A percentile compares a stretch with the other conserved stretches of the same genome.
Evolutionary conservation across 2,888 invertebrate species (phyloP).

Genomic region (Sturmia bella): DNA sequence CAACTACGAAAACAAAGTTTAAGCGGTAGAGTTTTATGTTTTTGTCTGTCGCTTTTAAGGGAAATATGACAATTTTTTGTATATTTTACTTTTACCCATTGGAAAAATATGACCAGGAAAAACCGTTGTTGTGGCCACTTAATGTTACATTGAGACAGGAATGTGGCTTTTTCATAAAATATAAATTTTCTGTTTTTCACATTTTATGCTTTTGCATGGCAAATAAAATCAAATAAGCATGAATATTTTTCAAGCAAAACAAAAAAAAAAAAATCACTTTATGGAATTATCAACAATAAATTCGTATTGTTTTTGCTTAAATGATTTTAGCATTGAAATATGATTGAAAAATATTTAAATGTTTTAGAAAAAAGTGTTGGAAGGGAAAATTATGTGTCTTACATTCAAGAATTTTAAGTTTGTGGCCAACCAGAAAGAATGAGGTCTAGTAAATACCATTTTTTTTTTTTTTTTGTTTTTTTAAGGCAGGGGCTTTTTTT

Average conservation of each 20-base stretch:
- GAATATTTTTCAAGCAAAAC: conserved; percentile 10
- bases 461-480: too few relatives aligned
- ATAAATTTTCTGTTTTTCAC: conserved; percentile 32
- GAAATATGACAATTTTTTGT: conserved; percentile 49
- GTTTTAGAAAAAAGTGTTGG: too few relatives aligned
- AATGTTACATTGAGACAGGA: conserved; percentile 66
- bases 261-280: conserved; percentile 18
- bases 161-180: conserved; percentile 59
- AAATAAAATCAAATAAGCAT: conserved; percentile 4
- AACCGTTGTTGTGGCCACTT: conserved; percentile 67
- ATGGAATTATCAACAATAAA: conserved; percentile 41
- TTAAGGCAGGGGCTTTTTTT: too few relatives aligned
- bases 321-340: conserved; percentile 40
- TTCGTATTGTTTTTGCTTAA: conserved; percentile 56
- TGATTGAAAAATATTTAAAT: neutral
- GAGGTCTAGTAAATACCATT: too few relatives aligned
- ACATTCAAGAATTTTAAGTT: too few relatives aligned
- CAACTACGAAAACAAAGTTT: conserved; percentile 30
- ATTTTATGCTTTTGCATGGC: neutral
- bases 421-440: too few relatives aligned
- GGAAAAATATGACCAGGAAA: conserved; percentile 13
- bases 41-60: conserved; percentile 32
- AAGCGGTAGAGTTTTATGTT: conserved; percentile 46
- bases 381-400: too few relatives aligned
- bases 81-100: conserved; percentile 9